Conservation (phyloP, 2,888 invertebrate species). For the Chaetoderma sp. region DNA sequence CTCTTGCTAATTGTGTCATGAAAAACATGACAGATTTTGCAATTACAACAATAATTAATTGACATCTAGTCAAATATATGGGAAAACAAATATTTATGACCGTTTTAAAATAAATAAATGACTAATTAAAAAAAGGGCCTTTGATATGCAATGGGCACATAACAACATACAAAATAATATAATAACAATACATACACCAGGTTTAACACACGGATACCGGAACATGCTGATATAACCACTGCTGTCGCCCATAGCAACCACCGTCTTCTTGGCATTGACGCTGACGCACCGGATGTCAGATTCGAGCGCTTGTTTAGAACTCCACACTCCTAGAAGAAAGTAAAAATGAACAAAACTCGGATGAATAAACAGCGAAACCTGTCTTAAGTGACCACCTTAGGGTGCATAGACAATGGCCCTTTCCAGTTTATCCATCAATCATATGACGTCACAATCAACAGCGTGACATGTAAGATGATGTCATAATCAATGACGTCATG, state of each 20-base stretch:
- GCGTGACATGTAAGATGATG: no score
- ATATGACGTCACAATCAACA: no score
- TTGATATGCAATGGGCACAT: neutral
- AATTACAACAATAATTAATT: no score
- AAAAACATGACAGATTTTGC: no score
- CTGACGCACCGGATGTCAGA: conserved; percentile 47
- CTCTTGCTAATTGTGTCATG: no score
- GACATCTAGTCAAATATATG: neutral
- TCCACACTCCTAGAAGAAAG: conserved; percentile 51
- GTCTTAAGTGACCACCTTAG: no score
- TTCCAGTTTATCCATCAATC: no score
- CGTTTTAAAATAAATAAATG: neutral
- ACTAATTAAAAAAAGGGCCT: no score
- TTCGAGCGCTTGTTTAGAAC: conserved; percentile 45
- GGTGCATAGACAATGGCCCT: no score
- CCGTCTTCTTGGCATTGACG: conserved; percentile 38
- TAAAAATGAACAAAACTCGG: neutral
- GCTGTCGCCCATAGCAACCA: conserved; percentile 58
- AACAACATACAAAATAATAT: neutral
- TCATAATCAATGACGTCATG: no score
- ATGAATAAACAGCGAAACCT: no score
- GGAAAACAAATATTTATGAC: neutral
- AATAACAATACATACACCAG: conserved; percentile 48
- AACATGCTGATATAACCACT: conserved; percentile 55
- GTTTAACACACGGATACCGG: conserved; percentile 53